A percentile compares a stretch with the other conserved stretches of the same genome.
Evolutionary conservation across 2,888 invertebrate genomes (phyloP).

Genomic region (Leptopterna dolabrata): DNA sequence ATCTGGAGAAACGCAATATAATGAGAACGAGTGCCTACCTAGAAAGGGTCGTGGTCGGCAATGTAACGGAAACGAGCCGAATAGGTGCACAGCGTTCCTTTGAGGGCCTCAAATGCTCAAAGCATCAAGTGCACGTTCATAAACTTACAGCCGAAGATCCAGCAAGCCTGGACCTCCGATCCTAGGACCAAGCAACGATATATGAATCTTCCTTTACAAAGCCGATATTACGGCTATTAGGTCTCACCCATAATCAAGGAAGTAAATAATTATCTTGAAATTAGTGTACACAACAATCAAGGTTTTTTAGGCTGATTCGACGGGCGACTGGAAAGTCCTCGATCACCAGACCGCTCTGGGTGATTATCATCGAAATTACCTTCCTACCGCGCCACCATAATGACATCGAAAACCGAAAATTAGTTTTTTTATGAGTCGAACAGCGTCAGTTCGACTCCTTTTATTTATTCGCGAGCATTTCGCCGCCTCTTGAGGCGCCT

Average conservation of each 20-base stretch:
- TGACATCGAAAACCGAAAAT: not conserved
- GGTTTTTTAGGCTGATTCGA: not conserved
- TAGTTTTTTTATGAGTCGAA: not conserved
- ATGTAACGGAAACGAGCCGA: too few relatives aligned
- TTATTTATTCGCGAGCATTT: not conserved
- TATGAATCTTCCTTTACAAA: too few relatives aligned
- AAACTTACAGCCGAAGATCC: too few relatives aligned
- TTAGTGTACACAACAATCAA: not conserved
- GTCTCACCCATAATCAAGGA: not conserved
- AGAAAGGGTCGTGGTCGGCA: too few relatives aligned
- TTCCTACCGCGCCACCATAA: not conserved
- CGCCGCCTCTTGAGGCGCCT: not conserved
- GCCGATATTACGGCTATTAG: too few relatives aligned
- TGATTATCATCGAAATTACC: not conserved
- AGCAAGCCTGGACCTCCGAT: too few relatives aligned
- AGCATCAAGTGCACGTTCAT: too few relatives aligned
- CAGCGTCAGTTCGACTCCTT: not conserved
- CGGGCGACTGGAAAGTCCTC: not conserved
- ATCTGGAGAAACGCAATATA: too few relatives aligned
- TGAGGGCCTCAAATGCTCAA: too few relatives aligned
- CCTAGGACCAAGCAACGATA: too few relatives aligned
- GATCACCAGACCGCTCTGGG: not conserved
- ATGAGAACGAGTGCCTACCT: too few relatives aligned
- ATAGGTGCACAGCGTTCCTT: too few relatives aligned
- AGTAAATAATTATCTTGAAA: not conserved